Evolutionary conservation across 2,113 vertebrate genomes (phyloP).

Genomic region (Tyrannus savana): DNA sequence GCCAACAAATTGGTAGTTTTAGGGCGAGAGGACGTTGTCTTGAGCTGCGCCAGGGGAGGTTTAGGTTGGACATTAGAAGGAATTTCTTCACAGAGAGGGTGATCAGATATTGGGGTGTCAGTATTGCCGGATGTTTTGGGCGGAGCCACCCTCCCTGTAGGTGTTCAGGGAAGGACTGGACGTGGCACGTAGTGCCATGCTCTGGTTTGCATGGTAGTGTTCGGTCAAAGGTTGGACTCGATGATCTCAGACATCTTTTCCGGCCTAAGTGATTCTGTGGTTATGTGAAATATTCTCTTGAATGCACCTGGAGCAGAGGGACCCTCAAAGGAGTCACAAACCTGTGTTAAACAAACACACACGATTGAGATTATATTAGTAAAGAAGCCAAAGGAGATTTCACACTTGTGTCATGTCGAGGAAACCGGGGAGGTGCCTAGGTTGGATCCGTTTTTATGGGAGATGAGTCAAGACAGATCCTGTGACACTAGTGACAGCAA

Average conservation of each 20-base stretch:
- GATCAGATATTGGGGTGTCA: background rate
- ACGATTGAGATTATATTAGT: accelerated
- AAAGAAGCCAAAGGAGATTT: background rate
- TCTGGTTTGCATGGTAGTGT: accelerated
- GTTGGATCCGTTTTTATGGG: background rate
- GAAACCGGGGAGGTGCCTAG: background rate
- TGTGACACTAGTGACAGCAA: background rate
- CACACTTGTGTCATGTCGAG: accelerated
- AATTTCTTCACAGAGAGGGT: background rate
- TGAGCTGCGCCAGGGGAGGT: background rate
- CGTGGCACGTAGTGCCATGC: accelerated
- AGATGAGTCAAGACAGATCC: background rate
- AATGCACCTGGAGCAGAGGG: background rate
- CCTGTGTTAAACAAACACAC: accelerated
- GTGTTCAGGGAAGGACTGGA: accelerated
- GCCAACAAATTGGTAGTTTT: accelerated
- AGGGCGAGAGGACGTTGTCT: background rate
- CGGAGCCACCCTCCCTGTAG: background rate
- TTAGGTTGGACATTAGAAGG: background rate
- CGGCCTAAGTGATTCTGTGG: background rate
- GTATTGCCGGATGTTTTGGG: background rate
- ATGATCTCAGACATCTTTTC: background rate
- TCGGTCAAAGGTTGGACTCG: background rate
- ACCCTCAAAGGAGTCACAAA: too few species aligned
- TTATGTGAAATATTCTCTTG: background rate